These are phyloP conservation scores for Phragmatobia fuliginosa DNA, from an alignment of 2,888 invertebrate species.

Conservation along the genomic window DNA sequence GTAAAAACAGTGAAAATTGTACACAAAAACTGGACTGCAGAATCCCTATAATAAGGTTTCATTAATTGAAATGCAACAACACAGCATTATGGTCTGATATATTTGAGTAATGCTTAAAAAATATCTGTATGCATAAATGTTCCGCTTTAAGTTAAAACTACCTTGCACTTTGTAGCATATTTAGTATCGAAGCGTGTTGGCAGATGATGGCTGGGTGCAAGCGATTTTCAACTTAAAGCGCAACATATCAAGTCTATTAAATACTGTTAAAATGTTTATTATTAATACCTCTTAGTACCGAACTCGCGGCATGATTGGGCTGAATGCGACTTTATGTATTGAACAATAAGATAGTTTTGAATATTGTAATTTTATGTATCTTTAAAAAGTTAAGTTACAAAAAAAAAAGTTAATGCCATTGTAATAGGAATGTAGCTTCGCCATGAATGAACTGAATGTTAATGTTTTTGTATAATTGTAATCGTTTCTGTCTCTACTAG, in stretches of 20 bases:
- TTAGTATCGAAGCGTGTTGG: slow-evolving; percentile 2
- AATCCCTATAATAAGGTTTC: slow-evolving; percentile 1
- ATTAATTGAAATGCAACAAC: background rate
- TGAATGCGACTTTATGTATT: slow-evolving; percentile 11
- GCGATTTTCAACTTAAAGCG: slow-evolving; percentile 1
- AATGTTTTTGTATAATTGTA: slow-evolving; percentile 36
- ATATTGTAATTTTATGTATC: slow-evolving; percentile 15
- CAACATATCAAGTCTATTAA: background rate
- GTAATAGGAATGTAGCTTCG: slow-evolving; percentile 20
- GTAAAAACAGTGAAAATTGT: background rate
- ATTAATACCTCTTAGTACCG: slow-evolving; percentile 1
- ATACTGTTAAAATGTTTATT: background rate
- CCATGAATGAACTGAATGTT: slow-evolving; percentile 23
- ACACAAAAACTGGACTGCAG: background rate
- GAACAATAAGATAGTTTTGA: slow-evolving; percentile 19
- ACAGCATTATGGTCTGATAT: background rate
- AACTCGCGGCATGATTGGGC: slow-evolving; percentile 6
- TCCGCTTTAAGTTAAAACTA: slow-evolving; percentile 2
- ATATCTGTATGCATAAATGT: slow-evolving; percentile 5
- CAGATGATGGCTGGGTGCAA: background rate
- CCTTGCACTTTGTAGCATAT: slow-evolving; percentile 4
- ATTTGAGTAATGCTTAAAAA: background rate
- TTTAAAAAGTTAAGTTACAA: slow-evolving; percentile 21
- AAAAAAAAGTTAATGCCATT: slow-evolving; percentile 21
- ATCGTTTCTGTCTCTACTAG: slow-evolving; percentile 36